Evolutionary conservation across 2,113 vertebrate species (phyloP), one percentile per base, ranked within the genome.

Genomic region (Lophotis ruficrista): DNA sequence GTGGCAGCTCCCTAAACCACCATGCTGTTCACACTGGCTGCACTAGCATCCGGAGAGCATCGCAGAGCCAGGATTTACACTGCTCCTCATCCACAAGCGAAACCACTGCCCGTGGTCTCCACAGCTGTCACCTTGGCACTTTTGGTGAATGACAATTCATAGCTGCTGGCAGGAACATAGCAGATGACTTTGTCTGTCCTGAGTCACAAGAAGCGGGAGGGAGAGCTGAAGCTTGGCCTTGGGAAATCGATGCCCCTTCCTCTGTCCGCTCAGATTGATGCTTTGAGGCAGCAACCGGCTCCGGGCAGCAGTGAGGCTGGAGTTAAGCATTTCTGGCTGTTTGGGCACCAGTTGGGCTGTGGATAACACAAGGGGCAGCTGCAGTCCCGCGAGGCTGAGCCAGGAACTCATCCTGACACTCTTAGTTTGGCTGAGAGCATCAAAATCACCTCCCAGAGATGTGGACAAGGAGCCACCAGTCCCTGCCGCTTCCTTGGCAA

Each of bases 401-500:
- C 61, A 78, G 65, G 35, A 75, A 68, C 0, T 80, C 78, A 61
- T 43, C 48, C 70, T 48, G 20, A 53, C 27, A 28, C 30, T 80
- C 33, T 65, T 18, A 24, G 31, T n/a, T 76, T 75, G 83, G 84
- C 31, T 1, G 0, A 82, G 25, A 50, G 23, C 50, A 65, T 45
- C 81, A 65, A 65, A 75, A 82, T 27, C 69, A 58, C 18, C 31
- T 76, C 56, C 8, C 50, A 48, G n/a, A 45, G n/a, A 61, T 0
- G 1, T 5, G 43, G 72, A 57, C 54, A 41, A 41, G 47, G 69
- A 87, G 76, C 28, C 51, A 86, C 37, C 35, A 81, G 69, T 23
- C 35, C 45, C 51, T 0, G 0, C 38, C 4, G 1, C 58, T 60
- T 57, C 65, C 71, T 62, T 0, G 0, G 48, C 2, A 4, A 64